phyloP scores from a whole-genome alignment of 1,140 invertebrate genomes.

The Cydia strobilella region DNA sequence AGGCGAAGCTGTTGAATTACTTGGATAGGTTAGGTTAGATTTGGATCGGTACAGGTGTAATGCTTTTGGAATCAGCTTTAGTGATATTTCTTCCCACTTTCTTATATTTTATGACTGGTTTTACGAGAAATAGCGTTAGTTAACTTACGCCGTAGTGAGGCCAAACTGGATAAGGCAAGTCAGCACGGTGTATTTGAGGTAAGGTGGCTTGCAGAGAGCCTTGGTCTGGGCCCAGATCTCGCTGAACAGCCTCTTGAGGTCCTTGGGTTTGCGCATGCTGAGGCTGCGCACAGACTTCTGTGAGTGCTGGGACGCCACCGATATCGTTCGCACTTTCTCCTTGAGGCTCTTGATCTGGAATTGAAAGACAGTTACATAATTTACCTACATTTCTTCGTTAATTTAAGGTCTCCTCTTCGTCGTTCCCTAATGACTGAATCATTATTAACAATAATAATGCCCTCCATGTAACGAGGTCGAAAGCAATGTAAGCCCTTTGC shows the following conservation, averaged over 20 bases:
- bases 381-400: neutral
- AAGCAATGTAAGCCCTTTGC: too few species aligned
- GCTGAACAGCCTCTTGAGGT: constrained; percentile 82
- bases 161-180: constrained; percentile 88
- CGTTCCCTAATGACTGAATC: too few species aligned
- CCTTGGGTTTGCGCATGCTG: constrained; percentile 84
- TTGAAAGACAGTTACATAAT: constrained; percentile 36
- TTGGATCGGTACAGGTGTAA: too few species aligned
- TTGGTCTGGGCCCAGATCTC: constrained; percentile 86
- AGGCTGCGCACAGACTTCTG: constrained; percentile 81
- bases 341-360: constrained; percentile 84
- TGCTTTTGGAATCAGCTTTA: too few species aligned
- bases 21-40: too few species aligned
- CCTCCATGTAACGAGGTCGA: too few species aligned
- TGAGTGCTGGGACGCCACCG: constrained; percentile 81
- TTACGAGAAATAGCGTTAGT: neutral
- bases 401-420: neutral
- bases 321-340: constrained; percentile 84
- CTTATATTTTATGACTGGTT: too few species aligned
- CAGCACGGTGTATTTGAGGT: constrained; percentile 85
- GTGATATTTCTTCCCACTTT: too few species aligned
- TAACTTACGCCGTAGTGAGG: constrained; percentile 84
- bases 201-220: constrained; percentile 84
- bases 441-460: too few species aligned
- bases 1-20: too few species aligned